A percentile compares a stretch with the other conserved stretches of the same genome.
Evolutionary conservation across 2,113 vertebrate genomes (phyloP).

Genomic region (Oreochromis tanganicae): DNA sequence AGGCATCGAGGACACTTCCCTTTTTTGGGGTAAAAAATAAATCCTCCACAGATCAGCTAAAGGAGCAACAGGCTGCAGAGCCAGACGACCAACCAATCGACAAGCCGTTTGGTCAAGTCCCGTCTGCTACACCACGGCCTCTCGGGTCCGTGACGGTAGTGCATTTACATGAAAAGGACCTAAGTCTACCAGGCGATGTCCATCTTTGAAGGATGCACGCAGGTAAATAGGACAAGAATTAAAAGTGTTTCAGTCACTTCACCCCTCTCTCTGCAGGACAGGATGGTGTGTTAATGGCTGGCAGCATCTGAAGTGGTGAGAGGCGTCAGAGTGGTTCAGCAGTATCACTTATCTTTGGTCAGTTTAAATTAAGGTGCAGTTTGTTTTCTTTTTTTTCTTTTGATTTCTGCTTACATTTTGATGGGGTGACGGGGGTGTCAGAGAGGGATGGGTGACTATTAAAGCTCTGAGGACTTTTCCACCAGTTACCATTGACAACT

Average conservation of each 20-base stretch:
- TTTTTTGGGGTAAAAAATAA: conserved; percentile 2
- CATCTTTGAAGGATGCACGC: neutral
- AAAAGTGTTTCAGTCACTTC: neutral
- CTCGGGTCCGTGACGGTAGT: neutral
- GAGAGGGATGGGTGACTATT: neutral
- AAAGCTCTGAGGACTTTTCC: conserved; percentile 26
- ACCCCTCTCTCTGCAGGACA: neutral
- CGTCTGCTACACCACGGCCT: neutral
- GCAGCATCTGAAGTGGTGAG: conserved; percentile 35
- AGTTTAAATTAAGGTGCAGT: conserved; percentile 61
- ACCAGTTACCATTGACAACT: conserved; percentile 3
- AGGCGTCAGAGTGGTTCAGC: conserved; percentile 20
- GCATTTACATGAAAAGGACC: neutral
- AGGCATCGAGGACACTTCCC: conserved; percentile 31
- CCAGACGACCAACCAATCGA: neutral
- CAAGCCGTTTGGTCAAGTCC: neutral
- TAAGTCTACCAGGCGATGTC: neutral
- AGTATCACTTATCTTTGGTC: conserved; percentile 58
- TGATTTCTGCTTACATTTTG: neutral
- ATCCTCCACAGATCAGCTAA: conserved; percentile 2
- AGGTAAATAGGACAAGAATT: conserved; percentile 3
- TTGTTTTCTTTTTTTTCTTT: conserved; percentile 13
- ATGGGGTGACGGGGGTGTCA: neutral
- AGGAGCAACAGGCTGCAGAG: conserved; percentile 26
- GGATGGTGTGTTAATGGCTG: neutral